Conservation (phyloP, 1,140 invertebrate genomes). For the Dendroctonus ponderosae region DNA sequence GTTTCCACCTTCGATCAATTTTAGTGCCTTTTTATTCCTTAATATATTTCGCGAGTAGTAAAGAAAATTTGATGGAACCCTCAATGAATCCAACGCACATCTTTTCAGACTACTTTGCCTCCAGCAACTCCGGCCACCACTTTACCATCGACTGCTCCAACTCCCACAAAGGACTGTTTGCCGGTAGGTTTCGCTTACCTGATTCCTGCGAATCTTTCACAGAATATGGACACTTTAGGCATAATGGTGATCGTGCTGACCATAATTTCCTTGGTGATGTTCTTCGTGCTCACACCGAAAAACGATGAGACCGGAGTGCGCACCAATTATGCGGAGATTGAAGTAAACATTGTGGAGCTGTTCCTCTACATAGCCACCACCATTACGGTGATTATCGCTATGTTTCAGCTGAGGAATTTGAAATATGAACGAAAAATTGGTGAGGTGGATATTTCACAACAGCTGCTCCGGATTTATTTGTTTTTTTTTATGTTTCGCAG, state of each 20-base stretch:
- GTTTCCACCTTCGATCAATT: background rate
- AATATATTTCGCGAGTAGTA: background rate
- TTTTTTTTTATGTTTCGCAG: slow-evolving; percentile 1
- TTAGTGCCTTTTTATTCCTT: background rate
- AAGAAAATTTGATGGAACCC: too few relatives aligned
- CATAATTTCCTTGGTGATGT: slow-evolving; percentile 86
- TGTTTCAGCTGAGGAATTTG: slow-evolving; percentile 62
- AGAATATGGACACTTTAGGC: slow-evolving; percentile 6
- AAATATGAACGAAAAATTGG: slow-evolving; percentile 60
- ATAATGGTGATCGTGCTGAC: slow-evolving; percentile 71
- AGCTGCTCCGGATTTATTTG: background rate
- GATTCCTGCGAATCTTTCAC: background rate
- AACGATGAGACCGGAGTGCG: slow-evolving; percentile 55
- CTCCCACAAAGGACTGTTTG: slow-evolving; percentile 82
- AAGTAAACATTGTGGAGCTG: slow-evolving; percentile 76
- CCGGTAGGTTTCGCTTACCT: slow-evolving; percentile 57
- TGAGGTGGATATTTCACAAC: slow-evolving; percentile 44
- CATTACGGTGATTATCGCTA: slow-evolving; percentile 57
- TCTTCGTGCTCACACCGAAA: slow-evolving; percentile 79
- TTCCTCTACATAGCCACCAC: slow-evolving; percentile 65
- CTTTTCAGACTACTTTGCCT: slow-evolving; percentile 40
- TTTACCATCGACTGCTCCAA: slow-evolving; percentile 88
- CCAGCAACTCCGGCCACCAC: slow-evolving; percentile 58
- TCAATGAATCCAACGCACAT: background rate
- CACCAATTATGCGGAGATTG: slow-evolving; percentile 62